Base-by-base conservation (phyloP, 92 coral and sea anemone genomes). In the Umimayanthus chanpuru region DNA sequence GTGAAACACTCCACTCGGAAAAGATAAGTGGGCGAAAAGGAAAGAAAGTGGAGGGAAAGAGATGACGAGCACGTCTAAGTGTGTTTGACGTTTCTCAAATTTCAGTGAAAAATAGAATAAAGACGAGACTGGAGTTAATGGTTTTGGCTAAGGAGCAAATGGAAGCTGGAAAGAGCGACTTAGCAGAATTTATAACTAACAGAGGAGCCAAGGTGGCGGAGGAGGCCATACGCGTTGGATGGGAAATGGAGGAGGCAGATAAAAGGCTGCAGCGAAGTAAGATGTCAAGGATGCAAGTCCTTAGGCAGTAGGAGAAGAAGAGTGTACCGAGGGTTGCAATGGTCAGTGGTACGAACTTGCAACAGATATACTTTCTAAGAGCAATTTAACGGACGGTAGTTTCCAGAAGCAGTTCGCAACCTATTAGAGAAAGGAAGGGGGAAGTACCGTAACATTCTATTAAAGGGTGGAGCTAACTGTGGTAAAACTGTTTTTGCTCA, bases 151-250 rank as follows among this genome's bases (percentile, higher is more conserved):
- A 7, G 25, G 21, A 78, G 40, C 86, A 78, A 47, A 79, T 79
- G 41, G 25, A 86, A 50, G 86, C 79, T 53, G 77, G 86, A 23
- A 89, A 77, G 21, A 85, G 53, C 0, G 85, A 85, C 47, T 14
- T 89, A 28, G 93, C 93, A 14, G 89, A 91, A 49, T 91, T 91
- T 47, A 76, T 88, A 43, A 85, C 85, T 2, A 91, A 91, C 81
- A 36, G 89, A 7, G 93, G 93, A 5, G 23, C 58, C 23, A 49
- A 76, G 38, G 75, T 50, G 18, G 90, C 86, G 21, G 92, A 74
- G 43, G 92, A 88, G 26, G 93, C 86, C 32, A n/a, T 91, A 0
- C 64, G 25, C 20, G 77, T 85, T 41, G 93, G 77, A 12, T 76
- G 89, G 90, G 90, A 90, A 36, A 20, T 90, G 43, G 44, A 86